Conservation (phyloP, 2,113 vertebrate species). For the Synchiropus splendidus region DNA sequence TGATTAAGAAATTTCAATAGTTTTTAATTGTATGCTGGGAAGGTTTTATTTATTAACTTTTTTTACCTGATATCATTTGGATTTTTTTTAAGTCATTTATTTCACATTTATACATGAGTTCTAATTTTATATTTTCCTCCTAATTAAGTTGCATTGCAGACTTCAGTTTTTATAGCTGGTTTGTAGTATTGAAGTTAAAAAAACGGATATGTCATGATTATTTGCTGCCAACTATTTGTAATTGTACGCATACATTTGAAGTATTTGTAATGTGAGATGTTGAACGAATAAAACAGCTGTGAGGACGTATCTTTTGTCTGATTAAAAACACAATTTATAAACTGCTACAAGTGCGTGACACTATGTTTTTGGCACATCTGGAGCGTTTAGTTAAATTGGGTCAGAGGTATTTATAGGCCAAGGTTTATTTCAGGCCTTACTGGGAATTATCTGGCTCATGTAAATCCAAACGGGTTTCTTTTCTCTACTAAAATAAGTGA, state of each 20-base stretch:
- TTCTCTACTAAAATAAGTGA: too few relatives aligned
- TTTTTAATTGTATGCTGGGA: slow-evolving; percentile 99
- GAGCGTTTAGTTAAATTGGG: slow-evolving; percentile 22
- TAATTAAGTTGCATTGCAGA: slow-evolving; percentile 84
- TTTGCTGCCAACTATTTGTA: slow-evolving; percentile 99
- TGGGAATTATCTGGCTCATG: slow-evolving; percentile 10
- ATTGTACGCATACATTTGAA: slow-evolving; percentile 99
- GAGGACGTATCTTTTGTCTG: slow-evolving; percentile 39
- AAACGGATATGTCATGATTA: slow-evolving; percentile 92
- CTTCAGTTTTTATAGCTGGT: slow-evolving; percentile 98
- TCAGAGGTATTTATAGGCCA: slow-evolving; percentile 43
- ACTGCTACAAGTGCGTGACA: slow-evolving; percentile 10
- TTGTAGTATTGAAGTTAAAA: slow-evolving; percentile 94
- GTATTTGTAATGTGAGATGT: slow-evolving; percentile 99
- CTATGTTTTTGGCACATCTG: slow-evolving; percentile 26
- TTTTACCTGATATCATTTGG: slow-evolving; percentile 64
- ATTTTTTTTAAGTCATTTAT: slow-evolving; percentile 80
- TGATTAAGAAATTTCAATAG: slow-evolving; percentile 96
- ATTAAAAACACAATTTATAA: background rate
- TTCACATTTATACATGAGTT: slow-evolving; percentile 94
- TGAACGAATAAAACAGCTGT: slow-evolving; percentile 99
- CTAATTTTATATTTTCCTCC: slow-evolving; percentile 98
- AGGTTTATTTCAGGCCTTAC: slow-evolving; percentile 22
- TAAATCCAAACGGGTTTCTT: background rate
- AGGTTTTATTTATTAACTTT: slow-evolving; percentile 99